Base-by-base conservation (phyloP, 2,888 invertebrate species). In the Lumbricus terrestris region DNA sequence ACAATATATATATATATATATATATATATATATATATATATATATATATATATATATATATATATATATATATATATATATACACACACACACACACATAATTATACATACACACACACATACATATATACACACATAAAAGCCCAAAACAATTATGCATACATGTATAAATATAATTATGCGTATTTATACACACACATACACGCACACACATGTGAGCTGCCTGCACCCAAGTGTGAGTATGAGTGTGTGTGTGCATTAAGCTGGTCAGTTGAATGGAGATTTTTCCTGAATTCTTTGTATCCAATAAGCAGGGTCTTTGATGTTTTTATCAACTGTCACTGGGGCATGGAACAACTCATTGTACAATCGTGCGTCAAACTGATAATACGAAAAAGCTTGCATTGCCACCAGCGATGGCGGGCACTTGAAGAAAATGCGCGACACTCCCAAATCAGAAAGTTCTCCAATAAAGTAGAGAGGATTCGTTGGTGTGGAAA, bases 381-480 rank as follows among this genome's bases (percentile, higher is more conserved):
- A 85, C 35, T 37, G 35, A 85, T 35, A 85, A 23, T 85, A 37
- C 20, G 35, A 20, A 35, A 85, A 37, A 34, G 85, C 85, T 35
- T 34, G 34, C 16, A 37, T 20, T 35, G 85, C 37, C 34, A 85
- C 85, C 34, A 37, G 34, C 16, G 37, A 37, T 23, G 85, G 85
- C 13, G 37, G 85, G 37, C 85, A 85, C 35, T 85, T 85, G 85
- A 35, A 85, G 85, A 85, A 85, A 37, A 85, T 85, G 37, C 85
- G 34, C 23, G 85, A 35, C 20, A 37, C 85, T 35, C 85, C 85
- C 20, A 85, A 85, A 35, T 34, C 37, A 34, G 20, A 85, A 35
- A 85, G 85, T 37, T 35, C 34, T 35, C 85, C 85, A 85, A 37
- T 85, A 85, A 85, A 85, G 85, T 35, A 37, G 6, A 37, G 85